Evolutionary conservation across 2,888 invertebrate species (phyloP).

Genomic region (Adineta ricciae): DNA sequence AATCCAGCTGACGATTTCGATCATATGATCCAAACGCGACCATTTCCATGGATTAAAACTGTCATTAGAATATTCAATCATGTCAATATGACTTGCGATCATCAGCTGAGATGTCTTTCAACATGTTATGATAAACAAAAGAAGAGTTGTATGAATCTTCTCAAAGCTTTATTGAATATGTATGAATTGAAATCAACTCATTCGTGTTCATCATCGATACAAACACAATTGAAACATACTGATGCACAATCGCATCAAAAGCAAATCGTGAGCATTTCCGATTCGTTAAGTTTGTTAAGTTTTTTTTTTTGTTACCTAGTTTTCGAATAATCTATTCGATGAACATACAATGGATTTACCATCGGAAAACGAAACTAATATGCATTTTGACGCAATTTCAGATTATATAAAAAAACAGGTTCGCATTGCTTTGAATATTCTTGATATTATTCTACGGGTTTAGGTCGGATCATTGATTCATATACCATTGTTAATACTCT

Average conservation of each 20-base stretch:
- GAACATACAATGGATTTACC: neutral
- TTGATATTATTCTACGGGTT: too few species aligned
- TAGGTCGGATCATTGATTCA: slow-evolving; percentile 21
- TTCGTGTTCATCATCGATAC: neutral
- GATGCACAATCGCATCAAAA: neutral
- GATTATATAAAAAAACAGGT: neutral
- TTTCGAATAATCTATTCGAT: neutral
- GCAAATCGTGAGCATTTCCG: neutral
- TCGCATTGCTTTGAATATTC: too few species aligned
- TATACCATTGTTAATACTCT: slow-evolving; percentile 66
- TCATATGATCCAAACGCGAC: neutral
- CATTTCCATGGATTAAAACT: slow-evolving; percentile 10
- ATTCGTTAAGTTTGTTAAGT: neutral
- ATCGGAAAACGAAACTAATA: neutral
- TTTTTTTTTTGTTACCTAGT: neutral
- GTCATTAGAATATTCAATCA: neutral
- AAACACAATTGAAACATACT: neutral
- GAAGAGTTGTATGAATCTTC: neutral
- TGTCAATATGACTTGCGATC: neutral
- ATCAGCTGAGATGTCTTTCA: neutral
- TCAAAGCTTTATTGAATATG: neutral
- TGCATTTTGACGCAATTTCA: neutral
- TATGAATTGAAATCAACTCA: neutral
- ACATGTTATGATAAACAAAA: slow-evolving; percentile 9
- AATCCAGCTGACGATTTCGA: neutral